These are phyloP conservation scores for Cephus pygmeus DNA, from an alignment of 2,888 invertebrate genomes.

Conservation along the genomic window DNA sequence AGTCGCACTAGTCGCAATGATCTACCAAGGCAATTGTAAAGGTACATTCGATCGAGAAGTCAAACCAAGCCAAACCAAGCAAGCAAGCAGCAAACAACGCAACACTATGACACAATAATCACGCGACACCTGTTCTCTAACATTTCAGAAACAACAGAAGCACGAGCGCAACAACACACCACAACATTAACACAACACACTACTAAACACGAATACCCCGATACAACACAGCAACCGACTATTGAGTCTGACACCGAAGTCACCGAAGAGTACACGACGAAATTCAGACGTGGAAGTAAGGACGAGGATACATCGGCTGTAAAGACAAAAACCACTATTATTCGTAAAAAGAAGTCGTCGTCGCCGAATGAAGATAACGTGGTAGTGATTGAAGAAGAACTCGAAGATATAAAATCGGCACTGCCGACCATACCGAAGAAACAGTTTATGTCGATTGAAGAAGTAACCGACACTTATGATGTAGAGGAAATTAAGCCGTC, in stretches of 20 bases:
- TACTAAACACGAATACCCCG: conserved; percentile 51
- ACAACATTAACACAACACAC: conserved; percentile 55
- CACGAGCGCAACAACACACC: conserved; percentile 53
- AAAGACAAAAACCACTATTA: conserved; percentile 59
- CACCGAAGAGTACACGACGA: conserved; percentile 60
- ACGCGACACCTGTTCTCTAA: conserved; percentile 55
- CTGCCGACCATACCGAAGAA: conserved; percentile 57
- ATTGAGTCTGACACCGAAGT: conserved; percentile 58
- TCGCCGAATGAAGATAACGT: conserved; percentile 44
- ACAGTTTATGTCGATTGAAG: conserved; percentile 58
- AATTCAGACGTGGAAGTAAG: conserved; percentile 53
- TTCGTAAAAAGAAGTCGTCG: conserved; percentile 48
- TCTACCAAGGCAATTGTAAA: neutral
- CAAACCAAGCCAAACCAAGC: conserved; percentile 43
- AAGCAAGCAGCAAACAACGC: conserved; percentile 32
- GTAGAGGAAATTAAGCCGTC: conserved; percentile 52
- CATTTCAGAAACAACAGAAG: conserved; percentile 65
- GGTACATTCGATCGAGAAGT: conserved; percentile 35
- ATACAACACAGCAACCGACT: conserved; percentile 45
- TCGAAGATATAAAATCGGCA: conserved; percentile 51
- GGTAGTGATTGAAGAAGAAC: conserved; percentile 61
- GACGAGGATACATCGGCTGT: conserved; percentile 55
- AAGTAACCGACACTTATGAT: conserved; percentile 44
- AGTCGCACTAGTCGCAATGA: neutral
- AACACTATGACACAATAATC: conserved; percentile 43